These are phyloP conservation scores for Gnathonemus echidnorhynchus DNA, from an alignment of 2,113 vertebrate species.

Conservation along the genomic window DNA sequence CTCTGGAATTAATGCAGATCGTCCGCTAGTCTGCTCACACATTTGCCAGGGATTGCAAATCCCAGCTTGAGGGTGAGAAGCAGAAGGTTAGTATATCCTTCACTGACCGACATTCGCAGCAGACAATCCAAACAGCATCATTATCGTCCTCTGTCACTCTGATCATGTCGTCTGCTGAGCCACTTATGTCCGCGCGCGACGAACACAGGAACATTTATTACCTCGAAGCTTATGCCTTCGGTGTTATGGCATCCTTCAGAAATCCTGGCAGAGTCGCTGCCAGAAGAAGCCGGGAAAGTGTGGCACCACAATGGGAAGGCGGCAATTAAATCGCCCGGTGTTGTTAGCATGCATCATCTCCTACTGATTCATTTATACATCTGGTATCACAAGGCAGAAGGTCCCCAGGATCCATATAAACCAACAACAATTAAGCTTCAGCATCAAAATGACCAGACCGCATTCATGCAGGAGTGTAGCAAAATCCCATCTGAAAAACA, in stretches of 20 bases:
- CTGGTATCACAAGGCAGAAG: not conserved
- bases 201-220: constrained; percentile 2
- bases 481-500: not conserved
- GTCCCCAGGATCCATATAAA: not conserved
- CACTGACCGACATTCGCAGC: not conserved
- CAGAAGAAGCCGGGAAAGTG: not conserved
- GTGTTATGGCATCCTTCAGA: not conserved
- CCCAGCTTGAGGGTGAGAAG: too few relatives aligned
- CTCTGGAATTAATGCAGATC: not conserved
- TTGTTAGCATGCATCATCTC: not conserved
- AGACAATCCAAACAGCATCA: not conserved
- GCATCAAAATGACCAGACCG: not conserved
- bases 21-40: not conserved
- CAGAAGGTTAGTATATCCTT: not conserved
- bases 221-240: not conserved
- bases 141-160: not conserved
- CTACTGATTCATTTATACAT: not conserved
- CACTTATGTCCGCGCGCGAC: not conserved
- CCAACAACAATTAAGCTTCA: not conserved
- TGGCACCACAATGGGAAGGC: not conserved
- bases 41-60: not conserved
- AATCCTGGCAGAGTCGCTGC: not conserved
- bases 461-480: not conserved
- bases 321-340: not conserved
- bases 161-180: not conserved